Percentiles rank a stretch among this genome's conserved stretches.
Evolutionary conservation across 2,797 vertebrate genomes (phyloP).

Genomic region (Carapus acus): DNA sequence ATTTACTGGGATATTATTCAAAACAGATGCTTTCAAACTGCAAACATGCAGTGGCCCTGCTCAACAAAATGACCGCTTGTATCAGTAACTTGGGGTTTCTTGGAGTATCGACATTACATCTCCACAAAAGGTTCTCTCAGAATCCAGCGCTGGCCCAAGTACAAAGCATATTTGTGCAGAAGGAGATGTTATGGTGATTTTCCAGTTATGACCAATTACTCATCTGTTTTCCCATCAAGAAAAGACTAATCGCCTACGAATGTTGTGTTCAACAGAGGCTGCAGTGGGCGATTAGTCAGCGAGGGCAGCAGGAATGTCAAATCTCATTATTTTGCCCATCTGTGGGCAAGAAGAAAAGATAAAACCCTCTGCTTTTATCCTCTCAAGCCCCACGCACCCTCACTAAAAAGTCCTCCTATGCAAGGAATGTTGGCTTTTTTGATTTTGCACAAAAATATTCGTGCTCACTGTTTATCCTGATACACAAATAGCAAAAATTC

Average conservation of each 20-base stretch:
- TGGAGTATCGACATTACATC: not conserved
- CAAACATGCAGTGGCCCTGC: too few relatives aligned
- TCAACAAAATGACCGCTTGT: too few relatives aligned
- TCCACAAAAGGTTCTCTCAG: not conserved
- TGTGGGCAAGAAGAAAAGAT: not conserved
- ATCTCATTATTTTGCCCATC: not conserved
- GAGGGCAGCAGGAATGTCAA: not conserved
- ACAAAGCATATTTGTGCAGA: not conserved
- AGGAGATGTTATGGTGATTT: not conserved
- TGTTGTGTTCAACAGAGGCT: slow-evolving; percentile 3
- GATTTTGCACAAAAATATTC: too few relatives aligned
- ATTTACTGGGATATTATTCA: not conserved
- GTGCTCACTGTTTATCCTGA: too few relatives aligned
- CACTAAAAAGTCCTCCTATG: not conserved
- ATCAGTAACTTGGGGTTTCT: too few relatives aligned
- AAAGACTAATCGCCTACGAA: not conserved
- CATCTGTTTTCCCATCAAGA: slow-evolving; percentile 4
- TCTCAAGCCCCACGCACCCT: not conserved
- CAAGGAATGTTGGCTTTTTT: not conserved
- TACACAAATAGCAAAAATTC: too few relatives aligned
- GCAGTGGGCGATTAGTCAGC: slow-evolving; percentile 1
- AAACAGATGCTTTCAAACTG: too few relatives aligned
- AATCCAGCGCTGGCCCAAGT: not conserved
- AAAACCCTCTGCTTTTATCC: not conserved
- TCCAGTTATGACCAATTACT: slow-evolving; percentile 3